phyloP scores from a whole-genome alignment of 2,113 vertebrate species.

The Ciconia stormi region DNA sequence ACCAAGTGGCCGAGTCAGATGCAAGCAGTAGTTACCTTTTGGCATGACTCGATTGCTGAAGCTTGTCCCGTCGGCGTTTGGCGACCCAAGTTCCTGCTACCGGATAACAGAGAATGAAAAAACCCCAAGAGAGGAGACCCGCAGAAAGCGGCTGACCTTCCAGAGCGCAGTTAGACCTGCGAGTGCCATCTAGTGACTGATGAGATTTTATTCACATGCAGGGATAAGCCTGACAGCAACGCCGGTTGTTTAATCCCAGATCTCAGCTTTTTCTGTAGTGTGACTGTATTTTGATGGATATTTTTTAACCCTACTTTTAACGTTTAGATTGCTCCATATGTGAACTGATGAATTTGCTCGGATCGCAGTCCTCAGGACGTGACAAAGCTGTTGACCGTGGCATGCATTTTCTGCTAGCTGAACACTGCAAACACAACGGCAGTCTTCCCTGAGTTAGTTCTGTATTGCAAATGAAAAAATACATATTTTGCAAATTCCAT shows the following conservation, averaged over 20 bases:
- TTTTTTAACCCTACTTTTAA: not conserved
- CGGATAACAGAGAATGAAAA: not conserved
- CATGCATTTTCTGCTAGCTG: no score
- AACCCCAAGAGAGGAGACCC: rapidly evolving
- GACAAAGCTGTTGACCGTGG: rapidly evolving
- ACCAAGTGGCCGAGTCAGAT: rapidly evolving
- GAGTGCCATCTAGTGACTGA: not conserved
- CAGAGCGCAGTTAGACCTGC: rapidly evolving
- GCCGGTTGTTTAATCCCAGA: rapidly evolving
- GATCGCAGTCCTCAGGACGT: not conserved
- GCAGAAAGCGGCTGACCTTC: not conserved
- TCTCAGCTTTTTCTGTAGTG: rapidly evolving
- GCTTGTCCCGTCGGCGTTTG: not conserved
- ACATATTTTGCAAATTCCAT: not conserved
- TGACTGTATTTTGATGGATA: rapidly evolving
- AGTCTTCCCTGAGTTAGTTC: rapidly evolving
- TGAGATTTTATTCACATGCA: rapidly evolving
- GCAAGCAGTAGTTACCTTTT: not conserved
- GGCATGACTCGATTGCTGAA: rapidly evolving
- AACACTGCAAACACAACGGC: rapidly evolving
- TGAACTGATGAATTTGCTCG: not conserved
- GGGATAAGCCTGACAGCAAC: not conserved
- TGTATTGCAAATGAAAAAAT: not conserved
- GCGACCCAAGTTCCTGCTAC: not conserved
- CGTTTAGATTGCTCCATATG: not conserved